phyloP scores from a whole-genome alignment of 2,888 invertebrate species.

The Brachyopa scutellaris region DNA sequence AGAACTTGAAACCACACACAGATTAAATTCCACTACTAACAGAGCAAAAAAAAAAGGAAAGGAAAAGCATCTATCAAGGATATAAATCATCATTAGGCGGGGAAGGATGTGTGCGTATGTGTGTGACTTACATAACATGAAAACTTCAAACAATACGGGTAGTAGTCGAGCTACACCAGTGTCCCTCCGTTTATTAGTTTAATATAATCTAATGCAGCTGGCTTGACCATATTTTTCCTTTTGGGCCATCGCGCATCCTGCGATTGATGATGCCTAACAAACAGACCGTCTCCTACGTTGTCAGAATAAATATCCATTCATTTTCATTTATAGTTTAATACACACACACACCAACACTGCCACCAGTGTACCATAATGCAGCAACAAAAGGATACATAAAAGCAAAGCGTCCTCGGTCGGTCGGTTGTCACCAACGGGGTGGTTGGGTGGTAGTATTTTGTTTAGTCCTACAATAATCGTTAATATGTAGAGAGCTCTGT shows the following conservation, averaged over 20 bases:
- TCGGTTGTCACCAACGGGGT: no score
- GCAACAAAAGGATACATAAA: constrained; percentile 40
- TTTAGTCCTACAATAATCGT: constrained; percentile 67
- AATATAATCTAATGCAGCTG: constrained; percentile 42
- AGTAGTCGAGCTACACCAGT: not conserved
- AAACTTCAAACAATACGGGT: constrained; percentile 1
- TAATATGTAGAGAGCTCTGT: constrained; percentile 64
- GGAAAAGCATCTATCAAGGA: constrained; percentile 26
- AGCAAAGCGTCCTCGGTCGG: not conserved
- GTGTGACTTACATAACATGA: not conserved
- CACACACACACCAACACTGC: not conserved
- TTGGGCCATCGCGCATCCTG: constrained; percentile 38
- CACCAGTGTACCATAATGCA: not conserved
- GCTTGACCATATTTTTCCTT: constrained; percentile 44
- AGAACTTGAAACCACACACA: constrained; percentile 20
- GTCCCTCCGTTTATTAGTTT: constrained; percentile 46
- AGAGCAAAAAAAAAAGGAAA: not conserved
- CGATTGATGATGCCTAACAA: constrained; percentile 59
- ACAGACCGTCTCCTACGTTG: constrained; percentile 47
- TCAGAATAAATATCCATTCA: constrained; percentile 58
- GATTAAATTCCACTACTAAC: constrained; percentile 35
- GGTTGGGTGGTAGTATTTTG: constrained; percentile 58
- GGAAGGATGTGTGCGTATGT: not conserved
- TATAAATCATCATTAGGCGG: constrained; percentile 42
- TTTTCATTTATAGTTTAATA: constrained; percentile 53